Base-by-base conservation (phyloP, 2,888 invertebrate species). In the Atherix ibis region DNA sequence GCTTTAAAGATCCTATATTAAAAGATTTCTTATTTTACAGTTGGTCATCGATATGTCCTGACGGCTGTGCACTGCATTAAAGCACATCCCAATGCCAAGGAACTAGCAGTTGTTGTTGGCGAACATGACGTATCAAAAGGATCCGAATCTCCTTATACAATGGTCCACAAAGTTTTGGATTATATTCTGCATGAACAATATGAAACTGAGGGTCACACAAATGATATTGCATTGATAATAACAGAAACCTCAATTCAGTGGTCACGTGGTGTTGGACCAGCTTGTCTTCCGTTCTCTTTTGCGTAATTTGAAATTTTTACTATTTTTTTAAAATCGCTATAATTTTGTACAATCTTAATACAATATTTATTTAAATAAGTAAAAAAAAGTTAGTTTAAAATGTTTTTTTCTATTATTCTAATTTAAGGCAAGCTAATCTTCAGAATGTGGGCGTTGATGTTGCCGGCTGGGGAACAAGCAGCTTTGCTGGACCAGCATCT, bases 401-500 rank as follows among this genome's bases (percentile, higher is more conserved):
- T 14, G 4, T 10, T 5, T 17, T 18, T 12, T 29, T 17, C 4
- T 13, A 29, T 5, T 5, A 9, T n/a, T 29, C 5, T 18, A 10
- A 12, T 22, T 22, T 22, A 8, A 35, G 34, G 4, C 36, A 26
- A 10, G 27, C 38, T 14, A 8, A 32, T 18, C 43, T 46, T 36
- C 39, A 39, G 10, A 36, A 38, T 13, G 26, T 27, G 24, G 25
- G 33, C 4, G 37, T 37, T 6, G 43, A 52, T 27, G 49, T 55
- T 2, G 49, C 51, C 13, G 74, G 74, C 26, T 75, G 73, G 73
- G 75, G 75, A 27, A 60, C 64, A 10, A 52, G 56, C 2, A 62
- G 62, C 9, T 71, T 65, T 45, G 65, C 64, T 8, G 72, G 68
- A 0, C 53, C 60, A 2, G 53, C 51, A 35, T 65, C 74, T 0